phyloP scores from a whole-genome alignment of 2,888 invertebrate genomes.

The Thyatira batis region DNA sequence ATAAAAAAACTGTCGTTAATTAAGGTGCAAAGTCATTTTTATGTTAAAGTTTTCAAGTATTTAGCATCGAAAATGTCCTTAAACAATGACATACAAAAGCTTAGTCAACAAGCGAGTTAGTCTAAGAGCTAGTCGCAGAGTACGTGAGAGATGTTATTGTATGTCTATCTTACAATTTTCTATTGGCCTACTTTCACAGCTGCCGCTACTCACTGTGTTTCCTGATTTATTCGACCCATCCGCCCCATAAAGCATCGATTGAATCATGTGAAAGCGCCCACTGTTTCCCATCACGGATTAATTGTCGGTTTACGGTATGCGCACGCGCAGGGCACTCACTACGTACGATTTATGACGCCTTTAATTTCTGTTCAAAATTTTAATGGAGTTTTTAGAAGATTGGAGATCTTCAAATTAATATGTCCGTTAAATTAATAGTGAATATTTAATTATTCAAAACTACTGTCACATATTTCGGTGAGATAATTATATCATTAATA shows the following conservation, averaged over 20 bases:
- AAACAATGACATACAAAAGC: too few species aligned
- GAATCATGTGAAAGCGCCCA: conserved; percentile 40
- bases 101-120: too few species aligned
- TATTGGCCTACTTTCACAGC: conserved; percentile 40
- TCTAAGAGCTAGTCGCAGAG: conserved; percentile 5
- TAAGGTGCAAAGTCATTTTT: too few species aligned
- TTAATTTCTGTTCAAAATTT: background rate
- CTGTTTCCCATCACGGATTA: conserved; percentile 42
- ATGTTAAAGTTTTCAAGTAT: too few species aligned
- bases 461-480: background rate
- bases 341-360: background rate
- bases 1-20: too few species aligned
- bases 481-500: background rate
- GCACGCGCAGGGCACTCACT: conserved; percentile 7
- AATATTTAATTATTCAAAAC: background rate
- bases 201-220: conserved; percentile 29
- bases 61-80: too few species aligned
- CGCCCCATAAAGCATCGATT: conserved; percentile 16
- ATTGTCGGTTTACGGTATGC: conserved; percentile 47
- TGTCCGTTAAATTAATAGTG: background rate
- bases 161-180: conserved; percentile 17
- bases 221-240: conserved; percentile 28
- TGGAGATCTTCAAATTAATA: too few species aligned
- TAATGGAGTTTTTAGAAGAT: background rate
- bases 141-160: conserved; percentile 8